A percentile compares a stretch with the other conserved stretches of the same genome.
Conservation (phyloP, 2,113 vertebrate genomes). For the Nycticebus coucang region DNA sequence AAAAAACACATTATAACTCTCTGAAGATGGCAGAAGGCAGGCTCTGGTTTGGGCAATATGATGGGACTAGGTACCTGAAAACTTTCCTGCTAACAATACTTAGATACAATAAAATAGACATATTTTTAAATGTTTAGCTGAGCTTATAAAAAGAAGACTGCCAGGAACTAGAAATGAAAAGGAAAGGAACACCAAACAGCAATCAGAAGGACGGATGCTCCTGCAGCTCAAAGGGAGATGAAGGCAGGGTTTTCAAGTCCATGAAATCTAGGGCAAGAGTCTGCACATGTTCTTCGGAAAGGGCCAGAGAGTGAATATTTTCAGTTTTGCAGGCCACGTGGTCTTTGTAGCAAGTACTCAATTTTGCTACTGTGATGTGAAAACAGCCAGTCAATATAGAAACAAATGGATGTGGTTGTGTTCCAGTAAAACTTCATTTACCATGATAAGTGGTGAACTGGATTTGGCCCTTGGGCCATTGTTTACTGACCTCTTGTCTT, state of each 20-base stretch:
- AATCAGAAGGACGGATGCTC: neutral
- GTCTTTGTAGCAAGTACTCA: neutral
- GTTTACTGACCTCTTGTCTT: neutral
- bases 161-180: neutral
- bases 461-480: neutral
- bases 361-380: neutral
- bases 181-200: neutral
- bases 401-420: neutral
- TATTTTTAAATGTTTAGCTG: neutral
- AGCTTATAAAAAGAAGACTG: neutral
- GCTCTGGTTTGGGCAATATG: neutral
- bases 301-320: neutral
- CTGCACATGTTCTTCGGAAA: neutral
- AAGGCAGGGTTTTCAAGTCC: neutral
- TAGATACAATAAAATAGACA: neutral
- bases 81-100: neutral
- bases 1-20: neutral
- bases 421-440: neutral
- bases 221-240: neutral
- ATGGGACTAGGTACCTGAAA: neutral
- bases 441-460: neutral
- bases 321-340: neutral
- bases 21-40: neutral
- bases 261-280: neutral
- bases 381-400: neutral